A percentile compares a stretch with the other conserved stretches of the same genome.
phyloP scores from a whole-genome alignment of 1,140 invertebrate genomes.

The Bombus polaris region DNA sequence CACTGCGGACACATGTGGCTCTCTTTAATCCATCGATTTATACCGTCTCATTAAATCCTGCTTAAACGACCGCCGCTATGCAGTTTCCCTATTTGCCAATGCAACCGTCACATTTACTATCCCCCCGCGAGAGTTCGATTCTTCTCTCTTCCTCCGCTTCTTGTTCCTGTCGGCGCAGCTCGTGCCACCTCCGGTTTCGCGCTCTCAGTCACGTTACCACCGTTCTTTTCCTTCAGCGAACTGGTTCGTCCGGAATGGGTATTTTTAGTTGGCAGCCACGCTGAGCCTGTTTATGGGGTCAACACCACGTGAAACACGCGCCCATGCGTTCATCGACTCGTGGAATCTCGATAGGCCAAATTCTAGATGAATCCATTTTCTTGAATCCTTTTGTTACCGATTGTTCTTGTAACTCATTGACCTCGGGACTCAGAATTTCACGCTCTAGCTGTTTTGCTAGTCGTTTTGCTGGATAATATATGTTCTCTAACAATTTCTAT shows the following conservation, averaged over 20 bases:
- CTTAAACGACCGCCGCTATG: slow-evolving; percentile 16
- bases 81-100: slow-evolving; percentile 31
- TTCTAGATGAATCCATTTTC: slow-evolving; percentile 18
- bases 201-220: slow-evolving; percentile 20
- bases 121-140: neutral
- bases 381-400: neutral
- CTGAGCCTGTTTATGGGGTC: slow-evolving; percentile 71
- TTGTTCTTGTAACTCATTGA: too few relatives aligned
- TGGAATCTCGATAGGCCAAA: slow-evolving; percentile 9
- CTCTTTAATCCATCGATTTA: slow-evolving; percentile 41
- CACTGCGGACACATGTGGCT: neutral
- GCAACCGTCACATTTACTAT: neutral
- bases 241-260: slow-evolving; percentile 68
- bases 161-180: neutral
- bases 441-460: too few relatives aligned
- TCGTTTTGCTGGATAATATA: too few relatives aligned
- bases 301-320: slow-evolving; percentile 63
- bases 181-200: slow-evolving; percentile 2
- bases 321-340: slow-evolving; percentile 1
- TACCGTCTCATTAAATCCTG: slow-evolving; percentile 54
- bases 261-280: slow-evolving; percentile 67
- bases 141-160: slow-evolving; percentile 31
- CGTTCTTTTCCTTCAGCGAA: slow-evolving; percentile 59
- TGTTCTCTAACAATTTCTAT: too few relatives aligned
- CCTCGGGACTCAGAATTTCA: neutral